Evolutionary conservation across 2,797 vertebrate species (phyloP), one percentile per base, ranked within the genome.

Genomic region (Periophthalmus magnuspinnatus): DNA sequence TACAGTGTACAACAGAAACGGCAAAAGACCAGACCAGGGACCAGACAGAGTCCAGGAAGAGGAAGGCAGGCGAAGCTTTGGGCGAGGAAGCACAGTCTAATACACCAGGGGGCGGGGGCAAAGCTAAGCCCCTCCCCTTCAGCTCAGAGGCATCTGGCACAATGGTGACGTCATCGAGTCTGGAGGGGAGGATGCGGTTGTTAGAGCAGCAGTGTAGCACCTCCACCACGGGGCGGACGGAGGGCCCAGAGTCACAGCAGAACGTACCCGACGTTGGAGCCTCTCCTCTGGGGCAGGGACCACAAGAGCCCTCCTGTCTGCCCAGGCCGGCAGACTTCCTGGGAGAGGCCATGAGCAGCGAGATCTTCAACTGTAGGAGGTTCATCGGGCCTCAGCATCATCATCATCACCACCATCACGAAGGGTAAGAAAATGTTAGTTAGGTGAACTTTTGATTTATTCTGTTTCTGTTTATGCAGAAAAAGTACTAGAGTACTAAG

Each of bases 331-430:
- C 94, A 19, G 96, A 98, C 88, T 98, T 98, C 78, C 94, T 99
- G 8, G 95, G 96, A 32, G 97, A 99, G 72, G 94, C 95, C 50
- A 98, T 99, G 85, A 94, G 95, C 55, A 95, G 93, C 9, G 97
- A 99, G 60, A 91, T 99, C 22, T 99, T 99, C 83, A 98, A 96
- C 93, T 98, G 97, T 77, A 93, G 96, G 0, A 95, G 96, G 64
- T 99, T 99, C 89, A 98, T 99, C 28, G 96, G 95, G 17, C 96
- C 96, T 0, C 97, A 98, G 78, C 96, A 98, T 67, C 97, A 97
- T 33, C 97, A 98, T 14, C 97, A 97, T 0, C 97, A 96, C 0
- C 97, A 96, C 0, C 96, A 97, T 0, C 92, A 93, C 0, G 97
- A 99, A 16, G 96, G 97, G 97, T 98, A 90, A 72, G 57, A 11